Evolutionary conservation across 64 coral and sea anemone species (phyloP).

Genomic region (Pachyseris speciosa): DNA sequence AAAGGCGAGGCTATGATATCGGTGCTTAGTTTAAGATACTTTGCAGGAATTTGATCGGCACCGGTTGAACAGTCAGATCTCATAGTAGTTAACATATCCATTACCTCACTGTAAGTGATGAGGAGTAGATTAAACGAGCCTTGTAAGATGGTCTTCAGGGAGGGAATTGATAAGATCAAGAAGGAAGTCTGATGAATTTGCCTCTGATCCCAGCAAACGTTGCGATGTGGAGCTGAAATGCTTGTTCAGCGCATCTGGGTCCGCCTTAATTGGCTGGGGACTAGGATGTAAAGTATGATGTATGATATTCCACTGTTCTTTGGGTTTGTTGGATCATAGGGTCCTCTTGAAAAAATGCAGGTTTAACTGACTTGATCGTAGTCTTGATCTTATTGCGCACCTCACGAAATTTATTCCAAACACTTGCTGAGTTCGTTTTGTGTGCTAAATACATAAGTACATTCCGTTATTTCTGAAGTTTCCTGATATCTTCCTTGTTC

Average conservation of each 20-base stretch:
- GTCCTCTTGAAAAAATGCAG: conserved; percentile 23
- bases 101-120: conserved; percentile 30
- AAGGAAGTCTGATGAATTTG: conserved; percentile 17
- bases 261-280: not conserved
- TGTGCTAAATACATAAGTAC: not conserved
- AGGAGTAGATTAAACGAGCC: not conserved
- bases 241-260: conserved; percentile 27
- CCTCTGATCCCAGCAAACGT: not conserved
- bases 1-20: too few species aligned
- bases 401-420: conserved; percentile 3
- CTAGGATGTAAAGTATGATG: conserved; percentile 30
- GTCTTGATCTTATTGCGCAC: conserved; percentile 15
- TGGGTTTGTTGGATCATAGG: conserved; percentile 12
- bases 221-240: conserved; percentile 38
- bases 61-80: conserved; percentile 15
- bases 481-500: conserved; percentile 26
- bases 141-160: not conserved
- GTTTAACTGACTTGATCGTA: conserved; percentile 34
- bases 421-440: not conserved
- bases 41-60: not conserved
- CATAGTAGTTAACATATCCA: conserved; percentile 15
- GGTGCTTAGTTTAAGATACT: not conserved
- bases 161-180: conserved; percentile 39
- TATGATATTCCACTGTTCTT: conserved; percentile 12
- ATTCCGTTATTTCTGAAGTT: conserved; percentile 14